phyloP scores from a whole-genome alignment of 1,140 invertebrate genomes.

The Lordiphosa mommai region DNA sequence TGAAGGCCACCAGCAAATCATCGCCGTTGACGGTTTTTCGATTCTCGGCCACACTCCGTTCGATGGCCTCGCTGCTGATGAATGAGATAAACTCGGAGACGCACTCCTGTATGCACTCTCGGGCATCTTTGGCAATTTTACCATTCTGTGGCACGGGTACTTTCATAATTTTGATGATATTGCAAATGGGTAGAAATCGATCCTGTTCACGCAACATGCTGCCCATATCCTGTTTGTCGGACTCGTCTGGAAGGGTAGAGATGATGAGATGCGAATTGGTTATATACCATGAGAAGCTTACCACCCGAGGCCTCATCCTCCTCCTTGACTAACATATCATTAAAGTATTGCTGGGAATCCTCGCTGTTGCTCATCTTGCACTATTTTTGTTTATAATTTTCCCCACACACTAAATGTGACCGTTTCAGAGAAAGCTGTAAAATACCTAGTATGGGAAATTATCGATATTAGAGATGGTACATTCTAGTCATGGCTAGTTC shows the following conservation, averaged over 20 bases:
- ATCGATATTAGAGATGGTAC: no score
- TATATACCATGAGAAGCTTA: conserved; percentile 6
- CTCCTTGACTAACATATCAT: conserved; percentile 62
- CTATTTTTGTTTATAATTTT: conserved; percentile 3
- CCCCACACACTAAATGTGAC: background rate
- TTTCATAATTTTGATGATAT: conserved; percentile 99
- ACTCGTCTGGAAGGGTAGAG: conserved; percentile 49
- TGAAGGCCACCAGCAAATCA: conserved; percentile 98
- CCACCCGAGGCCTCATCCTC: conserved; percentile 67
- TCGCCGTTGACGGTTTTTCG: conserved; percentile 99
- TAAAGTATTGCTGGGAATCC: conserved; percentile 66
- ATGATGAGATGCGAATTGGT: background rate
- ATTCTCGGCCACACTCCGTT: conserved; percentile 98
- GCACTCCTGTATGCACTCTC: conserved; percentile 99
- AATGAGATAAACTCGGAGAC: conserved; percentile 99
- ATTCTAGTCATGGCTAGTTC: no score
- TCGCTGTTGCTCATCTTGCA: conserved; percentile 69
- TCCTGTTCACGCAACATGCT: conserved; percentile 90
- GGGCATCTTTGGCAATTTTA: conserved; percentile 99
- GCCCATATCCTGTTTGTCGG: conserved; percentile 61
- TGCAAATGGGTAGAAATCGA: conserved; percentile 97
- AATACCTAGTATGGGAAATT: background rate
- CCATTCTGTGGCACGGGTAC: conserved; percentile 96
- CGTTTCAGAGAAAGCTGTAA: background rate
- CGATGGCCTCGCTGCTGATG: conserved; percentile 98